Evolutionary conservation across 2,113 vertebrate species (phyloP).

Genomic region (Mellivora capensis): DNA sequence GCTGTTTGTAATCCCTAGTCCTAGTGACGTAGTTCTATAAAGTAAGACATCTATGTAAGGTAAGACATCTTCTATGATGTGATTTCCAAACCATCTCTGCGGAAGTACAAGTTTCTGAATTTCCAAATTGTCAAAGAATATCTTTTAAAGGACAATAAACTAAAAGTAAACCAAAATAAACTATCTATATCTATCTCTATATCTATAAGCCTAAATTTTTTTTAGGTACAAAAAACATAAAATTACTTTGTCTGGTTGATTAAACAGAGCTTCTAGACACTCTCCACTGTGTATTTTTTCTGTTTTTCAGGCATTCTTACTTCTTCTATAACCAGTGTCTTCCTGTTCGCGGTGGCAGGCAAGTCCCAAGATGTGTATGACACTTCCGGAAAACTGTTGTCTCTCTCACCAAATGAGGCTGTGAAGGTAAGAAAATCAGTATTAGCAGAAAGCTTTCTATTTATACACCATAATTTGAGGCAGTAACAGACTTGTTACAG

Average conservation of each 20-base stretch:
- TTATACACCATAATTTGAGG: neutral
- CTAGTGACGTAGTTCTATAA: neutral
- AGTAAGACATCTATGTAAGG: neutral
- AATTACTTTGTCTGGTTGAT: neutral
- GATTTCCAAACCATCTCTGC: neutral
- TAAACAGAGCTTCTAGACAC: neutral
- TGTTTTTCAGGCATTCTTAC: neutral
- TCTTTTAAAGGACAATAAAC: neutral
- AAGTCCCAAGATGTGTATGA: neutral
- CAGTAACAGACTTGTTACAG: neutral
- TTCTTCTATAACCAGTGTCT: neutral
- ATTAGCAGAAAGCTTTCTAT: neutral
- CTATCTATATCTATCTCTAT: too few species aligned
- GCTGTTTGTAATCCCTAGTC: neutral
- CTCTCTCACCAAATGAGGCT: neutral
- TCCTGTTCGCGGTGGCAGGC: neutral
- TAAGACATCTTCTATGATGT: neutral
- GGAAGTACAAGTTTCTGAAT: neutral
- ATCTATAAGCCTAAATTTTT: neutral
- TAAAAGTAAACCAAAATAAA: neutral
- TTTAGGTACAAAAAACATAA: neutral
- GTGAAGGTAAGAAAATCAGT: neutral
- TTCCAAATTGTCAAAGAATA: neutral
- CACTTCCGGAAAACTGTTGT: neutral
- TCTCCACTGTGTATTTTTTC: neutral